phyloP scores from a whole-genome alignment of 2,888 invertebrate genomes.

The Leucophenga montana region DNA sequence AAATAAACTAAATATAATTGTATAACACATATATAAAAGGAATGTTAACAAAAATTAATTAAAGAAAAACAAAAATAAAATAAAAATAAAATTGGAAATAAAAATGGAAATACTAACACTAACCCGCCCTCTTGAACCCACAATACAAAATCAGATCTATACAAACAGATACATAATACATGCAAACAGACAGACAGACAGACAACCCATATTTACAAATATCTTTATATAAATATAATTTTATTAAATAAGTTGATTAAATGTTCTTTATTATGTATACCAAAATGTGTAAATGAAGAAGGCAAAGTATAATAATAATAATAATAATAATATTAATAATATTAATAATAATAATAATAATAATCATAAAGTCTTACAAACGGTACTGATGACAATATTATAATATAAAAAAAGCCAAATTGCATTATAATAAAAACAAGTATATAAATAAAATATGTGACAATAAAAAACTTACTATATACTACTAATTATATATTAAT shows the following conservation, averaged over 20 bases:
- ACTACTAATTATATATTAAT: not conserved
- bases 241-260: not conserved
- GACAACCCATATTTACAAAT: not conserved
- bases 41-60: not conserved
- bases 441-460: not conserved
- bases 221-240: not conserved
- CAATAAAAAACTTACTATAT: slow-evolving; percentile 9
- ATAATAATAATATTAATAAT: not conserved
- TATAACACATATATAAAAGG: not conserved
- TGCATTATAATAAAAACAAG: no score
- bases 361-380: slow-evolving; percentile 2
- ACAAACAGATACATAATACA: not conserved
- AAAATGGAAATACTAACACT: not conserved
- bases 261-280: slow-evolving; percentile 5
- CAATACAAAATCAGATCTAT: not conserved
- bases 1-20: slow-evolving; percentile 4
- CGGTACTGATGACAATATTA: slow-evolving; percentile 19
- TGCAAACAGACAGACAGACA: not conserved
- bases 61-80: slow-evolving; percentile 3
- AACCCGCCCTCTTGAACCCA: slow-evolving; percentile 2
- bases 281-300: no score
- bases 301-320: not conserved
- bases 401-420: not conserved
- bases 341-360: not conserved
- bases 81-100: not conserved